Conservation (phyloP, 2,888 invertebrate species). For the Phaonia tiefii region DNA sequence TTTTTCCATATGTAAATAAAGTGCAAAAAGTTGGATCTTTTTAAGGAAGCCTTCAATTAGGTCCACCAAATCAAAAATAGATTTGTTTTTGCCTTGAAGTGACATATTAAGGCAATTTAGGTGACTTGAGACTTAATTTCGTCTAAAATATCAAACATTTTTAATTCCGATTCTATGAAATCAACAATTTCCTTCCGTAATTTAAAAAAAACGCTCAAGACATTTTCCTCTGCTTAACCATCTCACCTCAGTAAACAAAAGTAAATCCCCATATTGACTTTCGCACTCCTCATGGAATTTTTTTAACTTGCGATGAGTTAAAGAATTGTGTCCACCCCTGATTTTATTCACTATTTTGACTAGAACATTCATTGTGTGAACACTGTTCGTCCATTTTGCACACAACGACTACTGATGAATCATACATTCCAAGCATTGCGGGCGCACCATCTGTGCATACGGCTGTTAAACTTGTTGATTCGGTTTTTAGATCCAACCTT, state of each 20-base stretch:
- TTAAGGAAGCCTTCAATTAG: constrained; percentile 40
- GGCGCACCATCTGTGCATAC: constrained; percentile 40
- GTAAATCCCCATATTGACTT: constrained; percentile 25
- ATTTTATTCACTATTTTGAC: too few species aligned
- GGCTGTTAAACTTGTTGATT: constrained; percentile 39
- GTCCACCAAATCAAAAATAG: constrained; percentile 43
- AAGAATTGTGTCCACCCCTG: too few species aligned
- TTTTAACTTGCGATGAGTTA: too few species aligned
- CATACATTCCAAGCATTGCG: too few species aligned
- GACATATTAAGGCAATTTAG: constrained; percentile 31
- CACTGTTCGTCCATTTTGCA: constrained; percentile 43
- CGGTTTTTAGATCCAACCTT: constrained; percentile 29
- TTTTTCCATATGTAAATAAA: constrained; percentile 10
- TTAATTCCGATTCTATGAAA: too few species aligned
- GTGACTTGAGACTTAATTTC: constrained; percentile 42
- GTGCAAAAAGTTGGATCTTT: constrained; percentile 24
- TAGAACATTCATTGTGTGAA: too few species aligned
- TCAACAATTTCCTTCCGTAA: constrained; percentile 36
- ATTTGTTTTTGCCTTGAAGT: too few species aligned
- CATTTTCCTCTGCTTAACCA: too few species aligned
- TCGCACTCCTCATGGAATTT: constrained; percentile 35
- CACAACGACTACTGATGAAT: constrained; percentile 57
- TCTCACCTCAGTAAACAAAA: too few species aligned
- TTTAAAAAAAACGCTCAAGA: too few species aligned
- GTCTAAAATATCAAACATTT: too few species aligned